Percentiles rank a stretch among this genome's conserved stretches.
These are phyloP conservation scores for Apaloderma vittatum DNA, from an alignment of 2,113 vertebrate species.

Conservation along the genomic window DNA sequence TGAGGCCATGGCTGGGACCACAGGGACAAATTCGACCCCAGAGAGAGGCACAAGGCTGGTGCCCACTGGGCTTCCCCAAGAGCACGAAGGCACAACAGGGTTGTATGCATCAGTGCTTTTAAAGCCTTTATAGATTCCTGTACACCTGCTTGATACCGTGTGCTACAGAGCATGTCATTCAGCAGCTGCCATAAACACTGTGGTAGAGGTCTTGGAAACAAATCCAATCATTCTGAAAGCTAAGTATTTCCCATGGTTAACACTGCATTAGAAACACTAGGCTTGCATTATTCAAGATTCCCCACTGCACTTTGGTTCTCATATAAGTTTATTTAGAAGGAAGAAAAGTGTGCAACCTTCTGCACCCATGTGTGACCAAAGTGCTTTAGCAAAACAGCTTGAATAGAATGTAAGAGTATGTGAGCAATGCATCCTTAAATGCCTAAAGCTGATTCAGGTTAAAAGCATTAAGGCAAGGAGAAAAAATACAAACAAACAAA, in stretches of 20 bases:
- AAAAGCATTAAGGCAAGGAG: slow-evolving; percentile 46
- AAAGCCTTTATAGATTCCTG: background rate
- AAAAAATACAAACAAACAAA: background rate
- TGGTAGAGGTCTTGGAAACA: background rate
- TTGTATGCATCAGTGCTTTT: rapidly evolving
- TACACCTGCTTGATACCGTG: background rate
- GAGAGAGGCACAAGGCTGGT: background rate
- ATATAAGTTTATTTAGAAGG: background rate
- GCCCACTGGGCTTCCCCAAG: background rate
- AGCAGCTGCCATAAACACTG: background rate
- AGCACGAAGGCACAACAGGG: rapidly evolving
- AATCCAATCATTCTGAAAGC: background rate
- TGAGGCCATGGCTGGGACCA: rapidly evolving
- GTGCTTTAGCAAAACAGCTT: slow-evolving; percentile 32
- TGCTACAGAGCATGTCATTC: background rate
- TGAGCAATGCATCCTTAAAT: slow-evolving; percentile 41
- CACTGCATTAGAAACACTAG: background rate
- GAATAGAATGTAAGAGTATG: background rate
- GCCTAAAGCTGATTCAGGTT: slow-evolving; percentile 53
- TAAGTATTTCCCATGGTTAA: slow-evolving; percentile 12
- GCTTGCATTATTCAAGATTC: slow-evolving; percentile 43
- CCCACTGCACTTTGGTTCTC: background rate
- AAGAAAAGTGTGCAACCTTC: background rate
- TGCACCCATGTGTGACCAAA: slow-evolving; percentile 44
- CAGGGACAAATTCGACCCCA: background rate